These are phyloP conservation scores for Sarcophilus harrisii DNA, from an alignment of 2,797 vertebrate species.

Conservation along the genomic window DNA sequence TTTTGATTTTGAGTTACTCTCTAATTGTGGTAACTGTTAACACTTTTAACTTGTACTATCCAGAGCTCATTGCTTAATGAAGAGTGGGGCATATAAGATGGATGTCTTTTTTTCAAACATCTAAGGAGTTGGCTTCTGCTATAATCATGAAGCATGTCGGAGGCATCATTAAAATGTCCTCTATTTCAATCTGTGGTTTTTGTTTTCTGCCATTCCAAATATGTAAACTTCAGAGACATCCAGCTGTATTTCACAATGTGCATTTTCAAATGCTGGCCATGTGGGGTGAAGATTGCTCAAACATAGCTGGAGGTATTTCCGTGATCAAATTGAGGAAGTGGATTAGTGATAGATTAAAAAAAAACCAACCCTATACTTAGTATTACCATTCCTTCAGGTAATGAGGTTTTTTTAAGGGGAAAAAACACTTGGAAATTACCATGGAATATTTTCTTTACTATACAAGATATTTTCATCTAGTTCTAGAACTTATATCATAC, in stretches of 20 bases:
- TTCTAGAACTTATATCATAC: not conserved
- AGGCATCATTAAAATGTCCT: constrained; percentile 51
- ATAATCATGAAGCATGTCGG: constrained; percentile 62
- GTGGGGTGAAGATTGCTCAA: constrained; percentile 49
- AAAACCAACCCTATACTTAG: not conserved
- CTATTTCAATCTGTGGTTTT: constrained; percentile 61
- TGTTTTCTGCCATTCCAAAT: constrained; percentile 60
- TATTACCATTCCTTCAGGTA: constrained; percentile 53
- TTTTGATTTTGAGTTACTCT: constrained; percentile 54
- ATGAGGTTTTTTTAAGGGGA: not conserved
- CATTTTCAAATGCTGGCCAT: constrained; percentile 48
- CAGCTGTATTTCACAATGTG: constrained; percentile 55
- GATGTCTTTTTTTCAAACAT: constrained; percentile 45
- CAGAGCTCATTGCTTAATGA: constrained; percentile 47
- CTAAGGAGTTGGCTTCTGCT: constrained; percentile 46
- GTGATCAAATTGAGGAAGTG: not conserved
- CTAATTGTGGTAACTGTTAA: constrained; percentile 60
- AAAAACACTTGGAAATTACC: constrained; percentile 6
- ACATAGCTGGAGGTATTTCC: constrained; percentile 7
- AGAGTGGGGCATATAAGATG: constrained; percentile 49
- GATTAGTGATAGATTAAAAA: constrained; percentile 30
- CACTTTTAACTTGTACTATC: constrained; percentile 54
- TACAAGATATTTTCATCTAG: constrained; percentile 11
- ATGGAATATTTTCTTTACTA: not conserved
- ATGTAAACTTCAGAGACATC: constrained; percentile 43